phyloP scores from a whole-genome alignment of 2,888 invertebrate genomes.

The Xestoiulus laeticollis region DNA sequence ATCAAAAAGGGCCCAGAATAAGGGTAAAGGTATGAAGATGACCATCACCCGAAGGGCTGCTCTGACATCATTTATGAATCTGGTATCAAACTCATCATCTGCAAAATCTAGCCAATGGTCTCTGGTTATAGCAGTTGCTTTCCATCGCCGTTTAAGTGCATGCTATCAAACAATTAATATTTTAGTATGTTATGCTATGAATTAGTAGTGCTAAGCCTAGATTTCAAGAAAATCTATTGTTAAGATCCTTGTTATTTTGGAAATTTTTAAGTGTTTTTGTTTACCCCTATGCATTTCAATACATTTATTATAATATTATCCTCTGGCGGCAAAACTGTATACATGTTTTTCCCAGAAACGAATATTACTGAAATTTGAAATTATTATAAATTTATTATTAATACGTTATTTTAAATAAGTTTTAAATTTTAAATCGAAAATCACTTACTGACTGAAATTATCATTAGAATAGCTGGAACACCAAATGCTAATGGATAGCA shows the following conservation, averaged over 20 bases:
- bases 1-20: conserved; percentile 98
- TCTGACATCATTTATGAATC: conserved; percentile 82
- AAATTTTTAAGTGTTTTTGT: background rate
- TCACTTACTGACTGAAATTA: conserved; percentile 77
- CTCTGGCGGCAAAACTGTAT: conserved; percentile 78
- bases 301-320: conserved; percentile 86
- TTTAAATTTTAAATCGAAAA: background rate
- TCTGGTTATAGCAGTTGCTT: background rate
- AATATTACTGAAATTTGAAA: conserved; percentile 77
- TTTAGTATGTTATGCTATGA: background rate
- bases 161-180: background rate
- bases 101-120: conserved; percentile 94
- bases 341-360: conserved; percentile 77
- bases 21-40: conserved; percentile 86
- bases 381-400: background rate
- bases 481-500: conserved; percentile 90
- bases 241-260: background rate
- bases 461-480: conserved; percentile 86
- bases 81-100: conserved; percentile 76
- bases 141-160: background rate
- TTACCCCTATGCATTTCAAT: conserved; percentile 78
- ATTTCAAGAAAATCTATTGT: too few relatives aligned
- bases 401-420: background rate
- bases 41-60: conserved; percentile 77
- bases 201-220: too few relatives aligned